Evolutionary conservation across 2,113 vertebrate species (phyloP).

Genomic region (Piprites chloris): DNA sequence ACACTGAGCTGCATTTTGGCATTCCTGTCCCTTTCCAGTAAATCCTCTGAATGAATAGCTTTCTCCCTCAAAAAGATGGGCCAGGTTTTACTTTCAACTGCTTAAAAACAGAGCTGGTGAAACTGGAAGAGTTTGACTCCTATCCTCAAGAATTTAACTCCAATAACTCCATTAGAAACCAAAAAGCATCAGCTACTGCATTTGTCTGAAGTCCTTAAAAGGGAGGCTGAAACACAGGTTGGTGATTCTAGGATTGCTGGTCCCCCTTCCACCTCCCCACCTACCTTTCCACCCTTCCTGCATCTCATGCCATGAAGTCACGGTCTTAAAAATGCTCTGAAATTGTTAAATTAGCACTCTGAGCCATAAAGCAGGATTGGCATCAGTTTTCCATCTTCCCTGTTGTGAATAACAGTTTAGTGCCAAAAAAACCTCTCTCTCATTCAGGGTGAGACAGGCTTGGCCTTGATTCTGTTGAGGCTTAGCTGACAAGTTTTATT

Average conservation of each 20-base stretch:
- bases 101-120: neutral
- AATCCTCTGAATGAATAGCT: neutral
- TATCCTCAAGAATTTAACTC: neutral
- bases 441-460: neutral
- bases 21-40: neutral
- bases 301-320: neutral
- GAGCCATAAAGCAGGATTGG: neutral
- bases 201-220: neutral
- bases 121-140: neutral
- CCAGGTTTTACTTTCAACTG: neutral
- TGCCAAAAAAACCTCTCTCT: neutral
- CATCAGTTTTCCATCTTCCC: neutral
- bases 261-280: neutral
- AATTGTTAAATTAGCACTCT: accelerated
- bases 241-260: neutral
- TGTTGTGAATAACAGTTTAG: neutral
- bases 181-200: neutral
- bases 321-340: neutral
- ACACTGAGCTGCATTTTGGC: neutral
- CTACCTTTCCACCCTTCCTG: accelerated
- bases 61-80: neutral
- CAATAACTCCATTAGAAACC: neutral
- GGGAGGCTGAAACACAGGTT: neutral
- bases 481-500: neutral
- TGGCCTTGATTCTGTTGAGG: neutral